These are phyloP conservation scores for Camponotus fellah DNA, from an alignment of 2,888 invertebrate species.

Conservation along the genomic window DNA sequence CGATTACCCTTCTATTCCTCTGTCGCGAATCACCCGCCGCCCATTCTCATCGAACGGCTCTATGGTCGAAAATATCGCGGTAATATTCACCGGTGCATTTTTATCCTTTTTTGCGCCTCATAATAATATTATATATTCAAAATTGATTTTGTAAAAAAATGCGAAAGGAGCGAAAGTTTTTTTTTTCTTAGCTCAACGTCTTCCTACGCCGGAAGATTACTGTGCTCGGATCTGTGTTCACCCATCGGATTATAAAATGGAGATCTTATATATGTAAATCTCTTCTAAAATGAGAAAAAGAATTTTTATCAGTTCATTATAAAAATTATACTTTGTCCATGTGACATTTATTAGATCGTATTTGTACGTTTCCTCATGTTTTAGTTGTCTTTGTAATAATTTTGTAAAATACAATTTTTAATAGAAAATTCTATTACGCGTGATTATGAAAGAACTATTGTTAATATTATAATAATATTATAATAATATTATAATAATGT, in stretches of 20 bases:
- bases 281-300: background rate
- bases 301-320: background rate
- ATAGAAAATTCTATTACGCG: background rate
- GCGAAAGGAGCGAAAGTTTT: background rate
- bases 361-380: background rate
- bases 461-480: too few relatives aligned
- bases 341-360: slow-evolving; percentile 2
- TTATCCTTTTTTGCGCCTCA: background rate
- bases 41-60: background rate
- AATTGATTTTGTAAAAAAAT: background rate
- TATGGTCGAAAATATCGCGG: background rate
- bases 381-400: background rate
- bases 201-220: background rate
- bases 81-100: background rate
- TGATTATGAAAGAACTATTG: background rate
- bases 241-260: background rate
- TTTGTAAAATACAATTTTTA: background rate
- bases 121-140: background rate
- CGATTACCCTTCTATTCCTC: slow-evolving; percentile 66
- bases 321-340: background rate
- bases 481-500: too few relatives aligned
- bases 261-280: background rate
- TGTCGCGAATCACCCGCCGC: slow-evolving; percentile 1
- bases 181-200: slow-evolving; percentile 7
- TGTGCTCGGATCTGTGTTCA: background rate